Evolutionary conservation across 2,888 invertebrate species (phyloP).

Genomic region (Creontiades dilutus): DNA sequence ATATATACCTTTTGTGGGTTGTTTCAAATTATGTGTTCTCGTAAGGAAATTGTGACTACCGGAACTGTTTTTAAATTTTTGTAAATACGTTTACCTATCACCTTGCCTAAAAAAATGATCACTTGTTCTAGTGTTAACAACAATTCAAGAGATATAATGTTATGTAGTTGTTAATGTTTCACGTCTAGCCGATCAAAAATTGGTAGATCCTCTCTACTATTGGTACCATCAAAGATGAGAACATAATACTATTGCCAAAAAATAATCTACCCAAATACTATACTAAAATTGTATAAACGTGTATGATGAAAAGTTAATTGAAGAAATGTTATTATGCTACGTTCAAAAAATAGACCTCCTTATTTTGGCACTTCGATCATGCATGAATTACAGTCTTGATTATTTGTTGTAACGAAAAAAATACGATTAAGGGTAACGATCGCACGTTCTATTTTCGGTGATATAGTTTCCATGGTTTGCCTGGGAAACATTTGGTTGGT

Average conservation of each 20-base stretch:
- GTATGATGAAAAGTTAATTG: neutral
- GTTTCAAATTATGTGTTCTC: slow-evolving; percentile 17
- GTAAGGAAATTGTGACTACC: neutral
- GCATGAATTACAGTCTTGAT: slow-evolving; percentile 16
- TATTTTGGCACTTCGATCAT: slow-evolving; percentile 34
- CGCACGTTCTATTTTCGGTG: slow-evolving; percentile 1
- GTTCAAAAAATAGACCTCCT: neutral
- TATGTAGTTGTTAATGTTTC: slow-evolving; percentile 71
- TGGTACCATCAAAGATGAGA: slow-evolving; percentile 40
- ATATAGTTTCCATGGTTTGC: slow-evolving; percentile 18
- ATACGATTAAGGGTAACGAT: neutral
- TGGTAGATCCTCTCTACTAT: neutral
- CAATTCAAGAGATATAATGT: slow-evolving; percentile 59
- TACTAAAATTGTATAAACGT: slow-evolving; percentile 26
- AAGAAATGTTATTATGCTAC: neutral
- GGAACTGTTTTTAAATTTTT: slow-evolving; percentile 33
- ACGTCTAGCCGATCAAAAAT: slow-evolving; percentile 59
- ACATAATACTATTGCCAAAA: neutral
- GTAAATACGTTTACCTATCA: slow-evolving; percentile 43
- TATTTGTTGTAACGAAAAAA: neutral
- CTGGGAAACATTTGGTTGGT: neutral
- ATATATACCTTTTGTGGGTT: neutral
- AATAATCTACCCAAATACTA: slow-evolving; percentile 23
- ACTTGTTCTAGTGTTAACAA: neutral
- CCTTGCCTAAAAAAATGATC: neutral